Percentiles rank a stretch among this genome's conserved stretches.
These are phyloP conservation scores for Mamestra configurata DNA, from an alignment of 1,140 invertebrate species.

Conservation along the genomic window DNA sequence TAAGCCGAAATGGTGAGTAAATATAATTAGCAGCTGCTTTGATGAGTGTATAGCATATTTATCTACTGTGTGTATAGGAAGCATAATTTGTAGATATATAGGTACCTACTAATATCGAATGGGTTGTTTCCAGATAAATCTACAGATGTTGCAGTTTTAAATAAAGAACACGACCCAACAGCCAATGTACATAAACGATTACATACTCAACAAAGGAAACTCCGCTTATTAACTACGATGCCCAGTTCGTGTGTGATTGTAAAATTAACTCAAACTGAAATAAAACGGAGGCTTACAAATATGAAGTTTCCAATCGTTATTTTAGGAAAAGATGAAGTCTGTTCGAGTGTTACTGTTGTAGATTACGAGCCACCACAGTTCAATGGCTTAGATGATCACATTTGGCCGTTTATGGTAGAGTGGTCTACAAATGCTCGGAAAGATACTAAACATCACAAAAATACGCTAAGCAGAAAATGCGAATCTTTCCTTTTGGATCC, in stretches of 20 bases:
- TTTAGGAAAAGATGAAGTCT: slow-evolving; percentile 74
- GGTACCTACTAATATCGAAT: not conserved
- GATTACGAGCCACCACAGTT: slow-evolving; percentile 70
- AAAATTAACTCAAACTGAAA: slow-evolving; percentile 71
- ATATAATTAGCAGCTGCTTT: not conserved
- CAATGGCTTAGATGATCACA: slow-evolving; percentile 70
- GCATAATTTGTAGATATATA: too few relatives aligned
- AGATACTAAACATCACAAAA: slow-evolving; percentile 10
- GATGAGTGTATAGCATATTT: not conserved
- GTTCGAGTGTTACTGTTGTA: slow-evolving; percentile 61
- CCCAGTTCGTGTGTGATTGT: slow-evolving; percentile 57
- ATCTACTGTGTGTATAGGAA: too few relatives aligned
- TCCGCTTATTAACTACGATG: slow-evolving; percentile 59
- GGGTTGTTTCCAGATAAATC: slow-evolving; percentile 45
- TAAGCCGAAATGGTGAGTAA: slow-evolving; percentile 4
- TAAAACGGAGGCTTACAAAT: slow-evolving; percentile 67
- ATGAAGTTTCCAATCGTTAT: slow-evolving; percentile 75
- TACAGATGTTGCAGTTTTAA: slow-evolving; percentile 12
- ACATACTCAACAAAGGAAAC: slow-evolving; percentile 56
- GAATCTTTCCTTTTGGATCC: not conserved
- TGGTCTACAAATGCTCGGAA: slow-evolving; percentile 56
- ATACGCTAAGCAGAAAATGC: not conserved
- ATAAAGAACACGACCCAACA: slow-evolving; percentile 59
- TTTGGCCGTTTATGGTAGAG: slow-evolving; percentile 78
- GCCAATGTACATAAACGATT: slow-evolving; percentile 22